Conservation (phyloP, 2,888 invertebrate species). For the Matsumyia berberina region DNA sequence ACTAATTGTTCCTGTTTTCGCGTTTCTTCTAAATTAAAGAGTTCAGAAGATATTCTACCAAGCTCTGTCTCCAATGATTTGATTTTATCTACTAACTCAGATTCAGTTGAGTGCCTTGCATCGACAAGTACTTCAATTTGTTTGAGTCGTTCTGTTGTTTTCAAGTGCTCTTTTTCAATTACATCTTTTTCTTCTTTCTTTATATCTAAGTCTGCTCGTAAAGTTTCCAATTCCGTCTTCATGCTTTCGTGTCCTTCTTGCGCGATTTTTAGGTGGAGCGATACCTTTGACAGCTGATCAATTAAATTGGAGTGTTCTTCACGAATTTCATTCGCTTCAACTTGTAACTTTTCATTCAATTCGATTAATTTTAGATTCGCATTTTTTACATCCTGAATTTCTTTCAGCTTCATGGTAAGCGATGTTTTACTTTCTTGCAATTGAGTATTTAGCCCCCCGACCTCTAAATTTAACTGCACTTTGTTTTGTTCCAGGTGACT, state of each 20-base stretch:
- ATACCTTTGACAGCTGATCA: conserved; percentile 78
- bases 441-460: conserved; percentile 79
- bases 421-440: conserved; percentile 72
- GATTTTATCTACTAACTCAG: conserved; percentile 74
- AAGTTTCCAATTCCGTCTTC: conserved; percentile 74
- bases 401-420: conserved; percentile 62
- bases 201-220: conserved; percentile 72
- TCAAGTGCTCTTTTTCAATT: conserved; percentile 76
- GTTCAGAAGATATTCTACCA: conserved; percentile 53
- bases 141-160: conserved; percentile 73
- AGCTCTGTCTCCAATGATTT: conserved; percentile 71
- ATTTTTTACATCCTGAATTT: conserved; percentile 67
- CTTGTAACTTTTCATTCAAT: conserved; percentile 74
- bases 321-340: conserved; percentile 48
- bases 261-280: conserved; percentile 71
- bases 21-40: conserved; percentile 64
- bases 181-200: conserved; percentile 73
- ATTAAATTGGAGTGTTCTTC: conserved; percentile 76
- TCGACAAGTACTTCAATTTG: conserved; percentile 73
- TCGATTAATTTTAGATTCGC: conserved; percentile 39
- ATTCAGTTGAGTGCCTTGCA: conserved; percentile 63
- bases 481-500: conserved; percentile 77
- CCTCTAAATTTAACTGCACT: conserved; percentile 79
- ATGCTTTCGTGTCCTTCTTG: conserved; percentile 74
- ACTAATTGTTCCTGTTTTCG: conserved; percentile 74